Evolutionary conservation across 2,797 vertebrate species (phyloP), one percentile per base, ranked within the genome.

Genomic region (Euthynnus affinis): DNA sequence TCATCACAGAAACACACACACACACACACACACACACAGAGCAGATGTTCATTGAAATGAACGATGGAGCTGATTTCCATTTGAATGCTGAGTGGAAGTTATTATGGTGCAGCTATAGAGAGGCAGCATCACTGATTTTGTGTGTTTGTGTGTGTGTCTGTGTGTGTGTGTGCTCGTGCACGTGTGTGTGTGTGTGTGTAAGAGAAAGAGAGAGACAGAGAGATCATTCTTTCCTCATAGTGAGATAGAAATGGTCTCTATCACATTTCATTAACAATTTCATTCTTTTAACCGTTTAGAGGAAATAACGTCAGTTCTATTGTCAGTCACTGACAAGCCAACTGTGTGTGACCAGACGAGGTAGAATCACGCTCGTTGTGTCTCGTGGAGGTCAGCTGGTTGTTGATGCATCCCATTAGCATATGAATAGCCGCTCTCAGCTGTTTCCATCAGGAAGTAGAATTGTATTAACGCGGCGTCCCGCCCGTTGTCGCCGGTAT

Each of bases 1-100:
- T 76, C 64, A 70, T 71, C 59, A 17, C 51, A 40, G 53, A 40
- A 58, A 60, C 58, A 34, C 9, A 65, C 66, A 63, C 65, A 42
- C 82, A 65, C 78, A 64, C 59, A 62, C 29, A 52, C 56, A 51
- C 58, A 60, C 84, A 78, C 76, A 77, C 59, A 29, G 12, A 86
- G 86, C 90, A 90, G 90, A 91, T 92, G 91, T 89, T 89, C 74
- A 71, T 51, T 88, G 76, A 89, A 88, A 88, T 90, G 82, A 91
- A 79, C 22, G 88, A 91, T 83, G 64, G 80, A 60, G 74, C 73
- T 83, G 80, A 90, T 92, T 91, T 91, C 88, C 90, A 91, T 92
- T 76, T 91, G 85, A 91, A 92, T 88, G 79, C 80, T 59, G 86
- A 90, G 81, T 89, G 83, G 83, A 85, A 85, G 89, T 87, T 86